Evolutionary conservation across 1,140 invertebrate genomes (phyloP), one percentile per base, ranked within the genome.

Genomic region (Palaemon carinicauda): DNA sequence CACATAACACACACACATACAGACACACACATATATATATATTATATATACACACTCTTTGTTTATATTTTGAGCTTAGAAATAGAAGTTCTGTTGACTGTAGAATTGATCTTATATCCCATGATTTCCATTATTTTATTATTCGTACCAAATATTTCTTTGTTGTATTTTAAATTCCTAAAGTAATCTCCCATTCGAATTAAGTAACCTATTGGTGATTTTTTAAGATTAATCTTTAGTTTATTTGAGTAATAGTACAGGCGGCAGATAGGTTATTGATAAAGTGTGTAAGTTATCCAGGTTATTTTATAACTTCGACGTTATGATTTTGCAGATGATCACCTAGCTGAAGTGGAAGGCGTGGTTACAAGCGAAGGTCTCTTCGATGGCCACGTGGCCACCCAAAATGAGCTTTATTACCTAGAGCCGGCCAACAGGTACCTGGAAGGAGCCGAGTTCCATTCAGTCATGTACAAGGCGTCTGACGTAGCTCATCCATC

Each of bases 301-400:
- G 15, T 50, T 65, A 21, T 14, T 14, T 87, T 29, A n/a, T n/a
- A n/a, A n/a, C n/a, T 53, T 85, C 50, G 15, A 52, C 50, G 82
- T 81, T 73, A 74, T 88, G 41, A 87, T 85, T 85, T 94, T 94
- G 3, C 93, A 97, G 96, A 95, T 93, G 96, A 97, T 89, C 95
- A 96, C 80, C 92, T 93, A n/a, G 94, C 96, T n/a, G 91, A 94
- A 79, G 96, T 98, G 33, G 94, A 96, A 90, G 97, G 97, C 29
- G 92, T 98, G 84, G 93, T 98, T 71, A 97, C 96, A 80, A 92
- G 93, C 71, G 95, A 97, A 77, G 97, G 97, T 82, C 92, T 97
- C 29, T 96, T 98, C 91, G 97, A 98, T 91, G 97, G 97, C 21
- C 95, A 95, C 29, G 95, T 98, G 84, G 93, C 94, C 87, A 96